These are phyloP conservation scores for Hofmannophila pseudospretella DNA, from an alignment of 2,888 invertebrate genomes.

Conservation along the genomic window DNA sequence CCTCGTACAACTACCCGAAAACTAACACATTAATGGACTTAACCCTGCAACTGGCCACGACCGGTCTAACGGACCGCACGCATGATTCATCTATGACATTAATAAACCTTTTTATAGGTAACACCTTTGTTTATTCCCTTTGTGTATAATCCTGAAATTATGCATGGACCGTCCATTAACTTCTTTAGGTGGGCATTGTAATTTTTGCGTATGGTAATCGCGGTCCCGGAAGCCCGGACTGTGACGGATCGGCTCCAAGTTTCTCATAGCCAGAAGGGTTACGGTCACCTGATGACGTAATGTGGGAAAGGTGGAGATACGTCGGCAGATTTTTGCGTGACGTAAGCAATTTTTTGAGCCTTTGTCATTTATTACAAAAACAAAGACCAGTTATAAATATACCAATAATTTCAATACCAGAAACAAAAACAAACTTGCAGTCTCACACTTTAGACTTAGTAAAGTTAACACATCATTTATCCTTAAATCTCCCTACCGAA, in stretches of 20 bases:
- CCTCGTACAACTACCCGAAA: conserved; percentile 22
- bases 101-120: conserved; percentile 57
- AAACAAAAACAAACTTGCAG: no score
- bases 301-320: conserved; percentile 31
- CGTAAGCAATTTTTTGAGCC: neutral
- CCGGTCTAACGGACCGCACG: conserved; percentile 61
- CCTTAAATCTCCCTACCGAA: no score
- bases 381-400: no score
- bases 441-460: no score
- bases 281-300: conserved; percentile 47
- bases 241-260: conserved; percentile 63
- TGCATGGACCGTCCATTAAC: conserved; percentile 63
- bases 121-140: conserved; percentile 68
- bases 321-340: conserved; percentile 14
- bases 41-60: conserved; percentile 24
- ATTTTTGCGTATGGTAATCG: conserved; percentile 68
- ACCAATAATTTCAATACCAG: no score
- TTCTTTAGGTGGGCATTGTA: conserved; percentile 60
- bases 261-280: conserved; percentile 43
- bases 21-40: conserved; percentile 35
- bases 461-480: no score
- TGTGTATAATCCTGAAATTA: conserved; percentile 51
- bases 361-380: neutral
- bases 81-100: conserved; percentile 61
- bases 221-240: conserved; percentile 42